These are phyloP conservation scores for Baronia brevicornis DNA, from an alignment of 2,888 invertebrate species.

Conservation along the genomic window DNA sequence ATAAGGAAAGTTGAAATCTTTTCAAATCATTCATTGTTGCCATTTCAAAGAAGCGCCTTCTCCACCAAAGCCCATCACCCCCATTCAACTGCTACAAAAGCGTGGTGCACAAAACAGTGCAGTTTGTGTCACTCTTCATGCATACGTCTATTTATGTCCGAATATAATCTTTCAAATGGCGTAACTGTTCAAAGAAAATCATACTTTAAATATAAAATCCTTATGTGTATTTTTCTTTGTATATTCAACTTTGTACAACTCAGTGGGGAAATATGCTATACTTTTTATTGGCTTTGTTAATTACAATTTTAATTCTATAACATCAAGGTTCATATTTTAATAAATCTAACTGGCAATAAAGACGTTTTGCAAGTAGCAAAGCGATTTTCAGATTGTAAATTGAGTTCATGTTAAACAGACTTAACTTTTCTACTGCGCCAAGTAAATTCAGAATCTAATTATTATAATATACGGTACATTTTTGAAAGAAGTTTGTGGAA, in stretches of 20 bases:
- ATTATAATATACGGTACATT: conserved; percentile 20
- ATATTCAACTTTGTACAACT: conserved; percentile 32
- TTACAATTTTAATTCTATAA: conserved; percentile 21
- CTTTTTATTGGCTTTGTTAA: conserved; percentile 18
- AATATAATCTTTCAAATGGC: conserved; percentile 26
- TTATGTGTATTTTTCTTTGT: conserved; percentile 33
- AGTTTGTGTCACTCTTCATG: conserved; percentile 59
- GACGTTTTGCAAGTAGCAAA: conserved; percentile 33
- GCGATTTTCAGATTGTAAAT: conserved; percentile 51
- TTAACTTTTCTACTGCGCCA: conserved; percentile 18
- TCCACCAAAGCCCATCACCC: conserved; percentile 33
- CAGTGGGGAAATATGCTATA: conserved; percentile 22
- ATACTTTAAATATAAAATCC: conserved; percentile 32
- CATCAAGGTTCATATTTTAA: conserved; percentile 25
- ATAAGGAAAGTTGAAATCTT: no score
- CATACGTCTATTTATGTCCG: conserved; percentile 48
- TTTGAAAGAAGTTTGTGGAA: conserved; percentile 17
- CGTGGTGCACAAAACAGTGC: conserved; percentile 62
- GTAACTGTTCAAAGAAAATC: conserved; percentile 35
- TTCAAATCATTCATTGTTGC: not conserved
- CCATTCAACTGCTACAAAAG: conserved; percentile 59
- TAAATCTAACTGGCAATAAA: conserved; percentile 18
- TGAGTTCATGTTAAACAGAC: conserved; percentile 26
- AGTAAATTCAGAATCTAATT: conserved; percentile 13
- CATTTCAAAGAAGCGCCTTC: conserved; percentile 20